Percentiles rank a stretch among this genome's conserved stretches.
These are phyloP conservation scores for Tetramorium simillimum DNA, from an alignment of 1,140 invertebrate genomes.

Conservation along the genomic window DNA sequence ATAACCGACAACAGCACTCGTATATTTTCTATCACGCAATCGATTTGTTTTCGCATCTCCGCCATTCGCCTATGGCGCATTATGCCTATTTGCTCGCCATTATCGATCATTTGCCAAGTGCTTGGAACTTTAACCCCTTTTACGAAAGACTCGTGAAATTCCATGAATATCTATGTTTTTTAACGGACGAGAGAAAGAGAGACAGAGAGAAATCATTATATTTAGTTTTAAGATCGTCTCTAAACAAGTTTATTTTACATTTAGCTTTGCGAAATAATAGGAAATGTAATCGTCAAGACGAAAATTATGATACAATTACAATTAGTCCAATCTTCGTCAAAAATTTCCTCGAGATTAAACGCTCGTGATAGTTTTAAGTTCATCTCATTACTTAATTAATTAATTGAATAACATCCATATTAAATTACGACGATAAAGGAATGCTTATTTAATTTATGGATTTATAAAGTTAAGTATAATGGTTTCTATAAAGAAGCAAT, in stretches of 20 bases:
- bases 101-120: conserved; percentile 56
- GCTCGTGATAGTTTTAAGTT: not conserved
- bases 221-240: not conserved
- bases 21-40: conserved; percentile 58
- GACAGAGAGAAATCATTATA: not conserved
- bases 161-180: conserved; percentile 19
- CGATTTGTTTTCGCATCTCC: conserved; percentile 58
- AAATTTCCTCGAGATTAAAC: conserved; percentile 2
- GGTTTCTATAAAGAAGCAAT: not conserved
- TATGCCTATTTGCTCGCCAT: conserved; percentile 55
- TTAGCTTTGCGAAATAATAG: conserved; percentile 1
- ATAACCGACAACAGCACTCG: conserved; percentile 48
- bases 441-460: not conserved
- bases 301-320: not conserved
- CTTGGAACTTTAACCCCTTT: conserved; percentile 36
- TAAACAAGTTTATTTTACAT: not conserved
- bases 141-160: conserved; percentile 29
- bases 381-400: not conserved
- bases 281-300: not conserved
- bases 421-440: not conserved
- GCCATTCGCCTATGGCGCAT: conserved; percentile 22
- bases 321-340: not conserved
- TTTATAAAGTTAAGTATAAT: too few species aligned
- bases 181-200: not conserved
- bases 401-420: not conserved